A percentile compares a stretch with the other conserved stretches of the same genome.
These are phyloP conservation scores for Forbesichthys papilliferus DNA, from an alignment of 2,113 vertebrate species.

Conservation along the genomic window DNA sequence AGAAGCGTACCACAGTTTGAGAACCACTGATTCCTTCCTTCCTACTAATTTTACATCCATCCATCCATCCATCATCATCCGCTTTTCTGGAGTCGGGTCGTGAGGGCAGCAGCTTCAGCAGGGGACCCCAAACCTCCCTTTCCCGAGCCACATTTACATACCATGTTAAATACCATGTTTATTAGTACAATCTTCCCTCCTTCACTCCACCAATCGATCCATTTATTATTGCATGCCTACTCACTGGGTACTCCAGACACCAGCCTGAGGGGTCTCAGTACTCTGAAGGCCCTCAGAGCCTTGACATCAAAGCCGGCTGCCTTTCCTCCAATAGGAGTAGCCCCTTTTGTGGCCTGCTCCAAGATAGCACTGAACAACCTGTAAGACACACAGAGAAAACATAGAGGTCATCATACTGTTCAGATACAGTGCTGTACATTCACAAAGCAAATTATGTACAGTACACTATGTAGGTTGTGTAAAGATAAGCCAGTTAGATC, in stretches of 20 bases:
- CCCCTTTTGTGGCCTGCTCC: conserved; percentile 98
- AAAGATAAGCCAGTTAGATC: too few species aligned
- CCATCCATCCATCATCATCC: neutral
- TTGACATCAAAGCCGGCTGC: conserved; percentile 97
- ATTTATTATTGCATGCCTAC: conserved; percentile 57
- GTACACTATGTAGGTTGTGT: too few species aligned
- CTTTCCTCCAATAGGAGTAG: conserved; percentile 93
- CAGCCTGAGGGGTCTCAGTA: conserved; percentile 91
- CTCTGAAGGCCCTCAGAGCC: conserved; percentile 94
- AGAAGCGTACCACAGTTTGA: too few species aligned
- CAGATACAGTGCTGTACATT: too few species aligned
- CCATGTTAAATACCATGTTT: neutral
- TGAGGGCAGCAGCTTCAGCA: too few species aligned
- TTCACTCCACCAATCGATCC: neutral
- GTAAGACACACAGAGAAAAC: conserved; percentile 14
- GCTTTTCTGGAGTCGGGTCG: too few species aligned
- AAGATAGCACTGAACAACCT: conserved; percentile 99
- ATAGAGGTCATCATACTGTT: neutral
- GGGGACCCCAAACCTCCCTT: too few species aligned
- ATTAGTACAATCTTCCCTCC: neutral
- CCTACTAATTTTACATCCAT: too few species aligned
- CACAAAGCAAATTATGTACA: too few species aligned
- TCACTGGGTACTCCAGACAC: conserved; percentile 99
- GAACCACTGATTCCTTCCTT: too few species aligned
- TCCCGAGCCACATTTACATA: neutral